Conservation (phyloP, 1,140 invertebrate genomes). For the Schlechtendalia chinensis region DNA sequence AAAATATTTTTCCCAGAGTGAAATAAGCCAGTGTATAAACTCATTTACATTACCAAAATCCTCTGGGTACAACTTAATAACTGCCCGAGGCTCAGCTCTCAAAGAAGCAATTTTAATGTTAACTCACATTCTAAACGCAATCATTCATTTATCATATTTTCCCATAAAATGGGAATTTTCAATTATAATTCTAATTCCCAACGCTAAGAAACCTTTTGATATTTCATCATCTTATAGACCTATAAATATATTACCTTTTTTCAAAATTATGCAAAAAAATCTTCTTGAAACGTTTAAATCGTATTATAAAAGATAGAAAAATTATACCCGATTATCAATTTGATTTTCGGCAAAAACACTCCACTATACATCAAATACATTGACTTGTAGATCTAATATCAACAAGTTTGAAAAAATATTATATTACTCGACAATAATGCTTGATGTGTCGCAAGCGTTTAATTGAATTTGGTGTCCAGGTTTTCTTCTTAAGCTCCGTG, state of each 20-base stretch:
- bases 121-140: constrained; percentile 34
- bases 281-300: constrained; percentile 52
- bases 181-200: constrained; percentile 54
- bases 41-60: neutral
- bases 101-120: constrained; percentile 25
- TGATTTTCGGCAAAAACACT: constrained; percentile 55
- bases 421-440: no score
- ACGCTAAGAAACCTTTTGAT: constrained; percentile 54
- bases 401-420: constrained; percentile 48
- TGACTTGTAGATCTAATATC: constrained; percentile 49
- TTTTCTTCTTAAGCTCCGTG: no score
- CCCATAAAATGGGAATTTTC: constrained; percentile 55
- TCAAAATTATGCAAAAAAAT: constrained; percentile 55
- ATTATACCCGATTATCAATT: constrained; percentile 55
- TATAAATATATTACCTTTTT: constrained; percentile 54
- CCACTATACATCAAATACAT: constrained; percentile 54
- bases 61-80: constrained; percentile 35
- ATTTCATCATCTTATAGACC: constrained; percentile 54
- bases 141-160: constrained; percentile 5
- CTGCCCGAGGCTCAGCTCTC: neutral
- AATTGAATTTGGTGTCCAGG: no score
- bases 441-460: no score
- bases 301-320: constrained; percentile 47
- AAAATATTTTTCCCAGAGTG: neutral
- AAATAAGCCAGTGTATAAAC: neutral